Conservation (phyloP, 2,888 invertebrate species). For the Zaprionus lineosus region DNA sequence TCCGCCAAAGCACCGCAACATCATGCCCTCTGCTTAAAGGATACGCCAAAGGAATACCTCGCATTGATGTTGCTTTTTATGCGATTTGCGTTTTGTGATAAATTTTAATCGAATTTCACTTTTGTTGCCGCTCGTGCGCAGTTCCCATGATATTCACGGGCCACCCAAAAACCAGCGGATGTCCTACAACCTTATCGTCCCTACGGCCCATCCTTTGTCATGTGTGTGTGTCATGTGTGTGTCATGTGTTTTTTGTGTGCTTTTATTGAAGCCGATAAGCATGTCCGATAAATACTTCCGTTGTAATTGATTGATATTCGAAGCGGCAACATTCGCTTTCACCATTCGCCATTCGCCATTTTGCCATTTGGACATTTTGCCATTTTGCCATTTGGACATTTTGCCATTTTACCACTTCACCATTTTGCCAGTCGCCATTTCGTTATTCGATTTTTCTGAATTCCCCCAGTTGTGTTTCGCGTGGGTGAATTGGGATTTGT, state of each 20-base stretch:
- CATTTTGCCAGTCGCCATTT: slow-evolving; percentile 1
- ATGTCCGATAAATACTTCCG: slow-evolving; percentile 63
- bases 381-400: background rate
- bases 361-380: slow-evolving; percentile 2
- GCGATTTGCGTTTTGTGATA: slow-evolving; percentile 59
- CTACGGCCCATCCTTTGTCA: slow-evolving; percentile 26
- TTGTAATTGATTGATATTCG: slow-evolving; percentile 67
- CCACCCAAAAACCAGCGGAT: slow-evolving; percentile 1
- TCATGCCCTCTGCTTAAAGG: no score
- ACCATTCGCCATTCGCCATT: slow-evolving; percentile 27
- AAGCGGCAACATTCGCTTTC: slow-evolving; percentile 47
- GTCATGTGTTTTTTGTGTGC: slow-evolving; percentile 33
- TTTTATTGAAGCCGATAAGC: slow-evolving; percentile 61
- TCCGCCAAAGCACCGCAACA: slow-evolving; percentile 15
- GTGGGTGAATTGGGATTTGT: slow-evolving; percentile 52
- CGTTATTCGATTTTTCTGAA: background rate
- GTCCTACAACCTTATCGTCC: background rate
- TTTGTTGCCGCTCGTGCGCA: slow-evolving; percentile 35
- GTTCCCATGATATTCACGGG: slow-evolving; percentile 39
- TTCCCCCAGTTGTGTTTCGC: slow-evolving; percentile 12
- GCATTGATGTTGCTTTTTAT: slow-evolving; percentile 43
- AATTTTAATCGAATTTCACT: slow-evolving; percentile 73
- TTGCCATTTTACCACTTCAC: slow-evolving; percentile 2
- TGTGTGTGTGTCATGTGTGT: slow-evolving; percentile 22
- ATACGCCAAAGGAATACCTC: slow-evolving; percentile 9